Base-by-base conservation (phyloP, 2,113 vertebrate species). In the Gallinago undulata region DNA sequence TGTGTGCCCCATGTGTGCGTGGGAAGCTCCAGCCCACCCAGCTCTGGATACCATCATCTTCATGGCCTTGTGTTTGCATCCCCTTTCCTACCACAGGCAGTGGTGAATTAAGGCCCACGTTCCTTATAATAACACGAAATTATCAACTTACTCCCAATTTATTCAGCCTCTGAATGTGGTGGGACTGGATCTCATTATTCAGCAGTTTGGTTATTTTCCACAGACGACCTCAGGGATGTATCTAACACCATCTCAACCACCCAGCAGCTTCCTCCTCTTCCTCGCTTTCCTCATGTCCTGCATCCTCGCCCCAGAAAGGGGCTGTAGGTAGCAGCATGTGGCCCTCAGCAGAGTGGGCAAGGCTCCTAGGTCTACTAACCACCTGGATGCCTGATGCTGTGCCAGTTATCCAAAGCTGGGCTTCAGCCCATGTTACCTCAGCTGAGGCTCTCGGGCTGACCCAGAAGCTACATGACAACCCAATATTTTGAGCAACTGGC, bases 401-500 rank as follows among this genome's bases (percentile, higher is more conserved):
- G 33, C n/a, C 68, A 33, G 50, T 64, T 81, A 55, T 22, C 45
- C 4, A 4, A 60, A 64, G n/a, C 23, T 17, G 14, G 50, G 25
- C 22, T 64, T 84, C 63, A 80, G 62, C 35, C 47, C 4, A 0
- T 9, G 6, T 47, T 59, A 41, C 22, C 39, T 84, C 43, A 25
- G 55, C 21, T 45, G 41, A 68, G 67, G 31, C 31, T 73, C 53
- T 48, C 23, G 6, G 57, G 51, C 59, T 87, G 64, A 72, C 39
- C 45, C 53, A 59, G 53, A n/a, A 37, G 28, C 27, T 27, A 53
- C 0, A 2, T 18, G 45, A 66, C 25, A 64, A 30, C 28, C 33
- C 5, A 2, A 30, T 31, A 48, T 33, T 88, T 47, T 69, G 56
- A 84, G 56, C 1, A 0, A 74, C 53, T 0, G 0, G 15, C 31